phyloP scores from a whole-genome alignment of 2,113 vertebrate species.

The Origma solitaria region DNA sequence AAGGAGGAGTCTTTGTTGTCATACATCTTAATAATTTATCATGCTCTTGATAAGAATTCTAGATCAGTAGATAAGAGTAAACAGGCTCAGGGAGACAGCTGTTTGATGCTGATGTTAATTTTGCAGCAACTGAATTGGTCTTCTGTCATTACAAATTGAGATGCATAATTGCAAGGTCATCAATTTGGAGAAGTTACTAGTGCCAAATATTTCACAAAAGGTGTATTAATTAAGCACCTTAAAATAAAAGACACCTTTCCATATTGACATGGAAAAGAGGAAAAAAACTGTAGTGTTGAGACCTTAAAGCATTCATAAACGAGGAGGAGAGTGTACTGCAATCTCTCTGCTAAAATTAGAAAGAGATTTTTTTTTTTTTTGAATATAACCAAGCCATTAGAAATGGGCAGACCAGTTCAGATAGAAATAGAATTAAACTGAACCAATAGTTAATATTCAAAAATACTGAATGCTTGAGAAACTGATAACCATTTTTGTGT shows the following conservation, averaged over 20 bases:
- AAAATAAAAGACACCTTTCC: not conserved
- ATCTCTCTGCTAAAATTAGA: not conserved
- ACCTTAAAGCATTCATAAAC: not conserved
- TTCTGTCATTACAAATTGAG: not conserved
- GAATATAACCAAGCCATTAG: not conserved
- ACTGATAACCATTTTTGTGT: not conserved
- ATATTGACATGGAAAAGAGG: not conserved
- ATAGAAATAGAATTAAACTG: not conserved
- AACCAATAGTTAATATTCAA: not conserved
- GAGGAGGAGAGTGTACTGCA: not conserved
- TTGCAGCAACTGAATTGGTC: constrained; percentile 8
- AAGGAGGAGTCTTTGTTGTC: constrained; percentile 15
- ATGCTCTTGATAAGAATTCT: constrained; percentile 15
- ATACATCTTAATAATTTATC: constrained; percentile 50
- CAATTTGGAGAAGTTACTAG: constrained; percentile 1
- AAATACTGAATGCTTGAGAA: not conserved
- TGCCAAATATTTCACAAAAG: constrained; percentile 29
- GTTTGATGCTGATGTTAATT: constrained; percentile 11
- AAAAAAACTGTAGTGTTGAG: not conserved
- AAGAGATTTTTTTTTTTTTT: not conserved
- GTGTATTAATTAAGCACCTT: constrained; percentile 32
- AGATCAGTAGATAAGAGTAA: constrained; percentile 13
- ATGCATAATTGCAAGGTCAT: not conserved
- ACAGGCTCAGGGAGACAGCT: not conserved
- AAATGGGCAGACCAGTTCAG: not conserved